Evolutionary conservation across 2,797 vertebrate genomes (phyloP), one percentile per base, ranked within the genome.

Genomic region (Sciurus vulgaris): DNA sequence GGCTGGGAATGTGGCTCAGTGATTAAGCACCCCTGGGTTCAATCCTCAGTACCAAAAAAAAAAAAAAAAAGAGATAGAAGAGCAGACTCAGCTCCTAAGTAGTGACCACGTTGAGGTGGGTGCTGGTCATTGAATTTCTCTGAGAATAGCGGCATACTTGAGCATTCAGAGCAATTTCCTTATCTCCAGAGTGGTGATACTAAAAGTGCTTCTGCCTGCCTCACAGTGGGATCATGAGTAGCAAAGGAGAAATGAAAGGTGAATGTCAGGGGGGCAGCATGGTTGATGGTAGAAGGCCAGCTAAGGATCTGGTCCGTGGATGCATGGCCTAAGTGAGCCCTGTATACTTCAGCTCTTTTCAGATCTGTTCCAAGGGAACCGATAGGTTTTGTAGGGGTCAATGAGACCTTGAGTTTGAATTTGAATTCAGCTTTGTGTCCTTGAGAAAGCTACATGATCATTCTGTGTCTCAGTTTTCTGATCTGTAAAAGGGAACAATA

Each of bases 361-460:
- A 49, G 56, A 56, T 72, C 47, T 81, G 35, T n/a, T 67, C 77
- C 49, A 56, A 93, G 67, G 63, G 35, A 86, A 51, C 54, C 44
- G n/a, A 89, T 79, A 47, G 24, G 26, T 88, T 93, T 18, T 67
- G 1, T 3, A 2, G 20, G 33, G 30, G 6, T 85, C 78, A 91
- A 7, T 83, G 88, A 70, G 22, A 54, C 41, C 33, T n/a, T 47
- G 26, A 83, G 10, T 79, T 76, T 74, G 44, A 96, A 90, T 92
- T 82, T n/a, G 7, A 77, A 0, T 70, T 93, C 35, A 78, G 51
- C 28, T 69, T 2, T 96, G 69, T 93, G 70, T 93, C 65, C 61
- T 91, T 86, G 76, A 79, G 70, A 95, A 86, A 91, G 65, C 11
- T 35, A 24, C 47, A 38, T 96, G 63, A 65, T 11, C 54, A 76